Conservation (phyloP, 2,888 invertebrate species). For the Amiota communis region DNA sequence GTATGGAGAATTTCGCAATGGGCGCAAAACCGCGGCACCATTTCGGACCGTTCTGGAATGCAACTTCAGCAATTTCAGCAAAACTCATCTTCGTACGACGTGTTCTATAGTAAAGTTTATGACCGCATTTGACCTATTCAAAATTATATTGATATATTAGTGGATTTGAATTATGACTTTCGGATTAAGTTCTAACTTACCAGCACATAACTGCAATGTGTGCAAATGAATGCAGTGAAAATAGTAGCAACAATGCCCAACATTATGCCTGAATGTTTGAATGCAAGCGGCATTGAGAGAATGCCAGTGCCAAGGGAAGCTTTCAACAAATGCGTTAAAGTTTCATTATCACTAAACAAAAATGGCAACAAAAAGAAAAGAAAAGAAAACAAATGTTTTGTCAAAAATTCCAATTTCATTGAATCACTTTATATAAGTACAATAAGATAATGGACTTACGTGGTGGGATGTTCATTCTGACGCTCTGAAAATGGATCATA, state of each 20-base stretch:
- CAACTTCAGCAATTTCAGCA: slow-evolving; percentile 87
- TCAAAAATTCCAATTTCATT: slow-evolving; percentile 7
- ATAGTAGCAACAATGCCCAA: slow-evolving; percentile 89
- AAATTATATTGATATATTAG: background rate
- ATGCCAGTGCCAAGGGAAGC: slow-evolving; percentile 98
- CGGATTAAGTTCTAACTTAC: slow-evolving; percentile 74
- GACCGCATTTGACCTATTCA: slow-evolving; percentile 85
- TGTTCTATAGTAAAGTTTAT: slow-evolving; percentile 83
- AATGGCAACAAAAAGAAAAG: too few relatives aligned
- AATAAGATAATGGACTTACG: slow-evolving; percentile 77
- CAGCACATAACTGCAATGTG: slow-evolving; percentile 94
- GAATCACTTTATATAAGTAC: background rate
- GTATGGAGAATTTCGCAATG: slow-evolving; percentile 68
- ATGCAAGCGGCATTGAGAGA: slow-evolving; percentile 93
- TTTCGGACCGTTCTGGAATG: slow-evolving; percentile 85
- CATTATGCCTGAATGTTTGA: slow-evolving; percentile 88
- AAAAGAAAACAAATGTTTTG: background rate
- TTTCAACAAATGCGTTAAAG: slow-evolving; percentile 93
- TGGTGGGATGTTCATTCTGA: slow-evolving; percentile 83
- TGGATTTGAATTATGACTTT: too few relatives aligned
- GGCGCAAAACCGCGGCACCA: slow-evolving; percentile 79
- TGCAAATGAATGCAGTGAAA: slow-evolving; percentile 89
- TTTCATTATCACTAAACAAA: slow-evolving; percentile 86
- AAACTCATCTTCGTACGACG: slow-evolving; percentile 85
- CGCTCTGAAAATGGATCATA: slow-evolving; percentile 86